These are phyloP conservation scores for Lanistes nyassanus DNA, from an alignment of 1,140 invertebrate species.

Conservation along the genomic window DNA sequence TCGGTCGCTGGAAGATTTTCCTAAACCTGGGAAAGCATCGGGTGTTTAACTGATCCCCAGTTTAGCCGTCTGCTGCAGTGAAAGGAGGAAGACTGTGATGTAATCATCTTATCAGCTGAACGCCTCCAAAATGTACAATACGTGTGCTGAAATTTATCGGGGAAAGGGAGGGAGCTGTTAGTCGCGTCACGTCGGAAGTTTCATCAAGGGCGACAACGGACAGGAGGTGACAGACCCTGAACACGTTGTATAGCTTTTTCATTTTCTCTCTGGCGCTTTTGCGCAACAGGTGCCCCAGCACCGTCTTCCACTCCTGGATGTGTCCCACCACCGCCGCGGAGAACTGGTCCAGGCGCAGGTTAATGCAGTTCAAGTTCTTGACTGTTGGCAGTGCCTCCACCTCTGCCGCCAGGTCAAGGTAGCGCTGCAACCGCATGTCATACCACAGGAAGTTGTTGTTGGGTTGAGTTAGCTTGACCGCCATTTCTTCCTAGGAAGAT, in stretches of 20 bases:
- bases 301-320: conserved; percentile 61
- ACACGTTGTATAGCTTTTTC: conserved; percentile 44
- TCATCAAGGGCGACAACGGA: too few species aligned
- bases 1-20: too few species aligned
- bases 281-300: conserved; percentile 63
- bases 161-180: too few species aligned
- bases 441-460: conserved; percentile 78
- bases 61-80: too few species aligned
- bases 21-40: too few species aligned
- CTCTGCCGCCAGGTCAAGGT: conserved; percentile 78
- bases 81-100: too few species aligned
- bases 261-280: conserved; percentile 61
- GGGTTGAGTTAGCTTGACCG: conserved; percentile 78
- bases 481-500: conserved; percentile 32
- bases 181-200: too few species aligned
- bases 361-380: conserved; percentile 62
- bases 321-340: conserved; percentile 60
- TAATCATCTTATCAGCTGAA: too few species aligned
- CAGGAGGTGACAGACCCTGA: conserved; percentile 58
- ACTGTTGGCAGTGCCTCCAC: conserved; percentile 63
- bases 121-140: too few species aligned
- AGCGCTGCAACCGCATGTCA: conserved; percentile 86
- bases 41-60: too few species aligned
- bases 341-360: conserved; percentile 59
- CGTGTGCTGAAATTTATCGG: too few species aligned